phyloP scores from a whole-genome alignment of 2,888 invertebrate genomes.

The Lepidonotus clava region DNA sequence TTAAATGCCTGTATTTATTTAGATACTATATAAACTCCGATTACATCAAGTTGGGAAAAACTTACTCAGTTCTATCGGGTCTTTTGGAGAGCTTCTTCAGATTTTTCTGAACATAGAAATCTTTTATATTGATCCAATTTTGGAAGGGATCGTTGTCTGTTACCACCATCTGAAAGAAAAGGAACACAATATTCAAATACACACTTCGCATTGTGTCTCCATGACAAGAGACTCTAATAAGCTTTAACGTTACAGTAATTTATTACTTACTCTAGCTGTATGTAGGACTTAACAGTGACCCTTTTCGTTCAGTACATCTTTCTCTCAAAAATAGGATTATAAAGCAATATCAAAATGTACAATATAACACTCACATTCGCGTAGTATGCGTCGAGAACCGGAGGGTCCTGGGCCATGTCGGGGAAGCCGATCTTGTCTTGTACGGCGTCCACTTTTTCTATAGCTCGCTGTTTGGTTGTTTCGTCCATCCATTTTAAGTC shows the following conservation, averaged over 20 bases:
- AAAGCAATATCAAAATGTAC: too few species aligned
- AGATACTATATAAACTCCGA: too few species aligned
- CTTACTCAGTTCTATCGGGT: constrained; percentile 44
- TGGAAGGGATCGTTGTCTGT: constrained; percentile 72
- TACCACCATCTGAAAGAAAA: constrained; percentile 68
- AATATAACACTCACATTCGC: constrained; percentile 68
- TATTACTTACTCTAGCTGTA: too few species aligned
- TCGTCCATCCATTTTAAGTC: constrained; percentile 75
- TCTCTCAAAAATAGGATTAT: too few species aligned
- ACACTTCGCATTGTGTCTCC: too few species aligned
- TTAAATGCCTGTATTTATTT: too few species aligned
- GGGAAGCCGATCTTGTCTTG: constrained; percentile 75
- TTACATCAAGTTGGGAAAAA: too few species aligned
- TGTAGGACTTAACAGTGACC: too few species aligned
- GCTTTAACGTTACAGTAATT: too few species aligned
- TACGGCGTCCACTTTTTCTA: constrained; percentile 71
- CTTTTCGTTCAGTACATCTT: too few species aligned
- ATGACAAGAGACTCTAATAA: too few species aligned
- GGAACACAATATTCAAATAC: too few species aligned
- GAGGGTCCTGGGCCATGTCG: constrained; percentile 70
- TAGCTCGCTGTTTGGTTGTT: constrained; percentile 67
- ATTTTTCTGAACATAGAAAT: constrained; percentile 68
- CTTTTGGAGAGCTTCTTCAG: constrained; percentile 64
- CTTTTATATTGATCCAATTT: constrained; percentile 71
- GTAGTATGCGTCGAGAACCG: constrained; percentile 72